phyloP scores from a whole-genome alignment of 92 coral and sea anemone genomes.

The Phenganax stokvisi region DNA sequence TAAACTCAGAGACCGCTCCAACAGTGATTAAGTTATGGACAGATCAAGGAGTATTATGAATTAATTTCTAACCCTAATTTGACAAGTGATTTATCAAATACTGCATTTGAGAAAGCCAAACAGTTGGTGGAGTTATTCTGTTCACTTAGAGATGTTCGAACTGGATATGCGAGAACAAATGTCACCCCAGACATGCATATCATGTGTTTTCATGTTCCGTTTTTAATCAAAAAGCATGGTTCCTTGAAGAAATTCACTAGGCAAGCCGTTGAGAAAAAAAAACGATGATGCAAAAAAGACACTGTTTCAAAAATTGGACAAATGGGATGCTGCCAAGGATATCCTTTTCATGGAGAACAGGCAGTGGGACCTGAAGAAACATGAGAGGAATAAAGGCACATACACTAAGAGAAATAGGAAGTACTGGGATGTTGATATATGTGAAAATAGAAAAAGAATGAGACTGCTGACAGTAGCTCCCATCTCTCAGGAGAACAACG shows the following conservation, averaged over 20 bases:
- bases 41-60: slow-evolving; percentile 33
- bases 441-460: not conserved
- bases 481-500: not conserved
- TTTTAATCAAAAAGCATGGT: too few relatives aligned
- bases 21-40: slow-evolving; percentile 50
- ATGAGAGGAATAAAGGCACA: too few relatives aligned
- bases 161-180: too few relatives aligned
- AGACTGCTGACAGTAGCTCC: slow-evolving; percentile 1
- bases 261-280: not conserved
- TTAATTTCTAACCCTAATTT: slow-evolving; percentile 38
- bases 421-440: not conserved
- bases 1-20: slow-evolving; percentile 43
- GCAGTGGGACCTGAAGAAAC: slow-evolving; percentile 31
- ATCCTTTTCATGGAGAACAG: slow-evolving; percentile 50
- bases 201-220: too few relatives aligned
- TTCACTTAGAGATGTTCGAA: not conserved
- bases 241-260: too few relatives aligned
- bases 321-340: slow-evolving; percentile 48
- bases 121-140: slow-evolving; percentile 11
- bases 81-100: not conserved
- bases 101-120: slow-evolving; percentile 7
- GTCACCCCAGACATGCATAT: too few relatives aligned
- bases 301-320: slow-evolving; percentile 43
- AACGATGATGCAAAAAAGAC: slow-evolving; percentile 46
- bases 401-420: too few relatives aligned